phyloP scores from a whole-genome alignment of 2,888 invertebrate genomes.

The Euclidia mi region DNA sequence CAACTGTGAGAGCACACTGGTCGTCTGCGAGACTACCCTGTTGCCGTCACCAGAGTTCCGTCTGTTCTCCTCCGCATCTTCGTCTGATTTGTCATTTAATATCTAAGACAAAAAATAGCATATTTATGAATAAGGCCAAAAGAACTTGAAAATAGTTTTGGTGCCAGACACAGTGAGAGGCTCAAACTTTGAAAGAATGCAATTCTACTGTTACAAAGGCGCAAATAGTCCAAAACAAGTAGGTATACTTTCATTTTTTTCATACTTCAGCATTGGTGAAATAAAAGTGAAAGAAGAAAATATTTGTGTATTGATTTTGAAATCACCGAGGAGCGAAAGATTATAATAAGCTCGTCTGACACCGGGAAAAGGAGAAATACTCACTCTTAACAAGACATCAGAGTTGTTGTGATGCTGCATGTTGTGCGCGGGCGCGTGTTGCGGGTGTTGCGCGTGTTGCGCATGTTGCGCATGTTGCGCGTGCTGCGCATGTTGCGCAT shows the following conservation, averaged over 20 bases:
- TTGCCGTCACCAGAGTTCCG: slow-evolving; percentile 73
- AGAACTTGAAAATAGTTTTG: background rate
- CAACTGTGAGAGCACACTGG: slow-evolving; percentile 89
- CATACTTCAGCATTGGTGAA: no score
- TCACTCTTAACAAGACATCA: slow-evolving; percentile 90
- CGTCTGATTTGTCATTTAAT: slow-evolving; percentile 95
- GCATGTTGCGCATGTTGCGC: slow-evolving; percentile 54
- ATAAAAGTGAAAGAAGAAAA: no score
- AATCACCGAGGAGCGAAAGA: no score
- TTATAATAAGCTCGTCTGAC: no score
- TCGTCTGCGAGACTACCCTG: slow-evolving; percentile 77
- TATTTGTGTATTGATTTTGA: no score
- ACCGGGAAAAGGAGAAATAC: slow-evolving; percentile 15
- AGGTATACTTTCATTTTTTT: no score
- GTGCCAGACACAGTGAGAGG: no score
- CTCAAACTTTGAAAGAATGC: no score
- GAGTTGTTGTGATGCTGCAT: slow-evolving; percentile 76
- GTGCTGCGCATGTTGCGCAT: slow-evolving; percentile 51
- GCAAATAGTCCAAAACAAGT: no score
- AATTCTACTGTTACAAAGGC: no score
- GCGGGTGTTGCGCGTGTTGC: slow-evolving; percentile 62
- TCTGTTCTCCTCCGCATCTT: slow-evolving; percentile 92
- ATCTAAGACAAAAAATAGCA: slow-evolving; percentile 86
- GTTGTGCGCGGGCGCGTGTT: slow-evolving; percentile 48
- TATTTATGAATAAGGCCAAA: slow-evolving; percentile 32